phyloP scores from a whole-genome alignment of 2,888 invertebrate species.

The Epistrophe eligans region DNA sequence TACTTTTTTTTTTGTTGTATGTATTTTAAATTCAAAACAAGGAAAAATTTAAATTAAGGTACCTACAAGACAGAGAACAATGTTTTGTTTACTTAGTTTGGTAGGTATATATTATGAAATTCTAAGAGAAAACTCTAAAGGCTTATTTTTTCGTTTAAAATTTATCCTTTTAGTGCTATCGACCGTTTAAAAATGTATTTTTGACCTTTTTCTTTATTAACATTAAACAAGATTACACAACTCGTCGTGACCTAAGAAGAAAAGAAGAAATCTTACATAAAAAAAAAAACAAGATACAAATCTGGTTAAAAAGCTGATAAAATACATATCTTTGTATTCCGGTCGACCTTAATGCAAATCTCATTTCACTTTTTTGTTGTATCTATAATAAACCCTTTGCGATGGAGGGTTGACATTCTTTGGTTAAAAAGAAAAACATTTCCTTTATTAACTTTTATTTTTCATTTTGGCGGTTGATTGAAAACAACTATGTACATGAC shows the following conservation, averaged over 20 bases:
- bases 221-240: constrained; percentile 43
- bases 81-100: neutral
- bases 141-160: constrained; percentile 21
- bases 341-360: constrained; percentile 14
- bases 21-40: constrained; percentile 3
- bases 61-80: constrained; percentile 5
- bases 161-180: constrained; percentile 41
- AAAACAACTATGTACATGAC: constrained; percentile 20
- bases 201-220: constrained; percentile 46
- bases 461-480: constrained; percentile 21
- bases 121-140: constrained; percentile 15
- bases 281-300: constrained; percentile 21
- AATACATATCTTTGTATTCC: constrained; percentile 38
- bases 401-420: constrained; percentile 30
- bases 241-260: constrained; percentile 18
- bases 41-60: constrained; percentile 19
- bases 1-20: neutral
- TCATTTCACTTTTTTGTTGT: neutral
- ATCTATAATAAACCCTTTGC: neutral
- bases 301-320: constrained; percentile 43
- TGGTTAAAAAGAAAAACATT: neutral
- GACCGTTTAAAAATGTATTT: constrained; percentile 45
- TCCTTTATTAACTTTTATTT: constrained; percentile 27
- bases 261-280: neutral
- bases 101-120: neutral